A percentile compares a stretch with the other conserved stretches of the same genome.
Evolutionary conservation across 2,113 vertebrate species (phyloP).

Genomic region (Scortum barcoo): DNA sequence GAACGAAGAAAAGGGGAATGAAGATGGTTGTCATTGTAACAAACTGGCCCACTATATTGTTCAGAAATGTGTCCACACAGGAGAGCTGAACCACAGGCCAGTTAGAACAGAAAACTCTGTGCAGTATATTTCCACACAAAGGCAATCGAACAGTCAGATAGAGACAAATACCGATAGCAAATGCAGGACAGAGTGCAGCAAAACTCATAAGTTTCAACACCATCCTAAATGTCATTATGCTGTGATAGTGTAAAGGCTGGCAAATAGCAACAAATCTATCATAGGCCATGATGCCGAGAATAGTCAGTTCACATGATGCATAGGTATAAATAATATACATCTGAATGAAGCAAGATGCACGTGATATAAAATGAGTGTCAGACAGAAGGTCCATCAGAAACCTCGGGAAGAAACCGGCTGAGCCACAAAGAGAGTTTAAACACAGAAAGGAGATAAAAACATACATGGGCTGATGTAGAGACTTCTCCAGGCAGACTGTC

Average conservation of each 20-base stretch:
- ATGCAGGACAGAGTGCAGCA: background rate
- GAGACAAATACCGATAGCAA: background rate
- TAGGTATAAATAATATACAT: conserved; percentile 35
- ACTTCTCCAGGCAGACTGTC: conserved; percentile 25
- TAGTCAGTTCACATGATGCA: background rate
- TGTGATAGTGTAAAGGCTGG: conserved; percentile 49
- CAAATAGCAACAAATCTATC: conserved; percentile 50
- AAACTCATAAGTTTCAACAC: background rate
- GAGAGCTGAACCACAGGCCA: conserved; percentile 41
- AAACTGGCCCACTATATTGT: background rate
- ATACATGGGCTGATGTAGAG: conserved; percentile 58
- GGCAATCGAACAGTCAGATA: background rate
- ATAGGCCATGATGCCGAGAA: too few species aligned
- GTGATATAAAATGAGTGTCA: conserved; percentile 50
- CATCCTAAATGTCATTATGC: conserved; percentile 9
- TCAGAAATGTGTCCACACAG: conserved; percentile 16
- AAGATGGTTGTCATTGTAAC: accelerated
- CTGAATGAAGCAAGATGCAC: conserved; percentile 22
- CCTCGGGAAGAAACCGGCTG: conserved; percentile 40
- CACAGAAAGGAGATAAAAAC: conserved; percentile 53
- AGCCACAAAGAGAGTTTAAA: conserved; percentile 55
- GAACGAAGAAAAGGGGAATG: conserved; percentile 13
- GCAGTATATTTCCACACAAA: conserved; percentile 27
- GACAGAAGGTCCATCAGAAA: conserved; percentile 35
- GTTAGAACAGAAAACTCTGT: conserved; percentile 30